Evolutionary conservation across 2,113 vertebrate species (phyloP).

Genomic region (Psilopsiagon aurifrons): DNA sequence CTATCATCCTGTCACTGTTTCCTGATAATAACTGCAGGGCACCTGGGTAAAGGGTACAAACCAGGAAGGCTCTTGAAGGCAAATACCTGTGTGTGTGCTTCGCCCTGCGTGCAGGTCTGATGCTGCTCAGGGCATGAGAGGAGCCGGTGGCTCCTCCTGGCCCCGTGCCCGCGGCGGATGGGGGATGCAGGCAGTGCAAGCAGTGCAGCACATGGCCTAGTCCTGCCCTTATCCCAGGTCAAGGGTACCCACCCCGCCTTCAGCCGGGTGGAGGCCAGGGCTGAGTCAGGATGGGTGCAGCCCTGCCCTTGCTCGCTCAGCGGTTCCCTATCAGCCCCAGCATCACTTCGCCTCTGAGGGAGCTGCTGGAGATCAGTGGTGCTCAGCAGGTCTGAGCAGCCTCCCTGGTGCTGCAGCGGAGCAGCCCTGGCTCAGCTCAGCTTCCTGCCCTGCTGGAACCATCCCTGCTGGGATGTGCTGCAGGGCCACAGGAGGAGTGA

Average conservation of each 20-base stretch:
- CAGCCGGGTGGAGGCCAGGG: neutral
- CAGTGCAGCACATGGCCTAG: rapidly evolving
- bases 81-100: neutral
- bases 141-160: neutral
- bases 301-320: constrained; percentile 12
- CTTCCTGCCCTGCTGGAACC: neutral
- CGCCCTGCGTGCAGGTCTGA: neutral
- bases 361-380: neutral
- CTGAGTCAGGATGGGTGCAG: neutral
- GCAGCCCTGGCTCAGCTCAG: neutral
- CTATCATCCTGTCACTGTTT: neutral
- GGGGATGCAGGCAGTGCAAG: rapidly evolving
- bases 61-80: neutral
- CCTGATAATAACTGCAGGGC: neutral
- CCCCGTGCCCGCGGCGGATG: rapidly evolving
- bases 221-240: neutral
- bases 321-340: neutral
- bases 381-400: neutral
- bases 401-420: rapidly evolving
- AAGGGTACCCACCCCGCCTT: neutral
- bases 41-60: neutral
- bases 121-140: rapidly evolving
- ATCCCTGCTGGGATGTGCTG: neutral
- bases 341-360: neutral
- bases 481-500: neutral